Percentiles rank a stretch among this genome's conserved stretches.
These are phyloP conservation scores for Elachura formosa DNA, from an alignment of 2,113 vertebrate species.

Conservation along the genomic window DNA sequence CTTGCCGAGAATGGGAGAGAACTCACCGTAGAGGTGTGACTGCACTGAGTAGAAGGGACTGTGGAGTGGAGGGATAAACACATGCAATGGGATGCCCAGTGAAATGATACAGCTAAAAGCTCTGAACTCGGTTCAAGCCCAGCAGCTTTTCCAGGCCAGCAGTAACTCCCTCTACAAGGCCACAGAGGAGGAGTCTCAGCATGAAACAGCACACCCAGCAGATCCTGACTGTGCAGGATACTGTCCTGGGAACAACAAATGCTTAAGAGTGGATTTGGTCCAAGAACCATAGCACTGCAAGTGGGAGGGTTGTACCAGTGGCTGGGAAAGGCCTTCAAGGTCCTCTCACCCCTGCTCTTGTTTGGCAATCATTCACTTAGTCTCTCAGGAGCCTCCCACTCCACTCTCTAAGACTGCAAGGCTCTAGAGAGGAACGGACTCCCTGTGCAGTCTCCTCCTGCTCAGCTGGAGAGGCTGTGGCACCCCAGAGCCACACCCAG, in stretches of 20 bases:
- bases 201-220: neutral
- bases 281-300: neutral
- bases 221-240: neutral
- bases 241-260: neutral
- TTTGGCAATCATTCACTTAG: neutral
- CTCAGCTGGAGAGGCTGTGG: neutral
- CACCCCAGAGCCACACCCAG: neutral
- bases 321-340: neutral
- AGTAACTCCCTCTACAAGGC: neutral
- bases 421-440: neutral
- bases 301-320: neutral
- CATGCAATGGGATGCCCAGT: neutral
- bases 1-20: neutral
- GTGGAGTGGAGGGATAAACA: neutral
- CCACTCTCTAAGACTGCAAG: neutral
- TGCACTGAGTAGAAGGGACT: neutral
- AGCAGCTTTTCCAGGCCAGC: neutral
- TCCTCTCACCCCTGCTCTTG: neutral
- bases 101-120: neutral
- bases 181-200: neutral
- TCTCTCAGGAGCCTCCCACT: neutral
- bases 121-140: neutral
- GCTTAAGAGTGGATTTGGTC: neutral
- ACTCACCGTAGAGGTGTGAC: neutral
- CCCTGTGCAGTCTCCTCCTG: neutral